phyloP scores from a whole-genome alignment of 1,140 invertebrate species.

The Andrena cerasifolii region DNA sequence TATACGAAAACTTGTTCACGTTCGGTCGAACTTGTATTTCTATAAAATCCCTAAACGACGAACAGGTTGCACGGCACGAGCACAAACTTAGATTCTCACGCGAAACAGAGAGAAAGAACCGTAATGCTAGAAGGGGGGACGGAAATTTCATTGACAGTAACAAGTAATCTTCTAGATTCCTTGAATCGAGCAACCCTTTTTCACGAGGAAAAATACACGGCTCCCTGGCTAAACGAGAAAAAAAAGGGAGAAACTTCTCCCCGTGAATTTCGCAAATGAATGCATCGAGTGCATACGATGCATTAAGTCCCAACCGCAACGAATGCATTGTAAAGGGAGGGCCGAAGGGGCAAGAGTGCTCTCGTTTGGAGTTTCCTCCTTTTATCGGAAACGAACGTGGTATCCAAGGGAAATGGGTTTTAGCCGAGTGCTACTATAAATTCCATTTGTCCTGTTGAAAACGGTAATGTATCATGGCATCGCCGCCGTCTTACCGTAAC shows the following conservation, averaged over 20 bases:
- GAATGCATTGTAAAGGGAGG: slow-evolving; percentile 62
- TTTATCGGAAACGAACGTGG: slow-evolving; percentile 62
- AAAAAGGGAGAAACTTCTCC: slow-evolving; percentile 14
- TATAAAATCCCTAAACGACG: no score
- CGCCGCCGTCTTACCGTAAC: slow-evolving; percentile 18
- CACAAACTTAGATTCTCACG: no score
- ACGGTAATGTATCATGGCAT: slow-evolving; percentile 43
- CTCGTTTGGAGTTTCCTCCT: slow-evolving; percentile 63
- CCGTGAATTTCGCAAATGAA: slow-evolving; percentile 55
- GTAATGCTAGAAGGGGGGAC: background rate
- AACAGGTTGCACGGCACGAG: no score
- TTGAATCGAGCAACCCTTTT: slow-evolving; percentile 15
- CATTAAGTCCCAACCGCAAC: slow-evolving; percentile 62
- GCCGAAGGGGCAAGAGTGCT: slow-evolving; percentile 42
- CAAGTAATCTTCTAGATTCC: background rate
- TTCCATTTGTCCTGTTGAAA: slow-evolving; percentile 62
- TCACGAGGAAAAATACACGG: background rate
- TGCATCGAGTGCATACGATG: slow-evolving; percentile 54
- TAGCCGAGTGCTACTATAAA: slow-evolving; percentile 64
- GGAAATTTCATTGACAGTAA: background rate
- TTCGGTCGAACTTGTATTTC: no score
- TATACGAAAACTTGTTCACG: no score
- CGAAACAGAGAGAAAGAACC: background rate
- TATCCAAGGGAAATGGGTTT: slow-evolving; percentile 65
- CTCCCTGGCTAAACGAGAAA: background rate